These are phyloP conservation scores for Sebastes baramenuke DNA, from an alignment of 2,797 vertebrate genomes.

Conservation along the genomic window DNA sequence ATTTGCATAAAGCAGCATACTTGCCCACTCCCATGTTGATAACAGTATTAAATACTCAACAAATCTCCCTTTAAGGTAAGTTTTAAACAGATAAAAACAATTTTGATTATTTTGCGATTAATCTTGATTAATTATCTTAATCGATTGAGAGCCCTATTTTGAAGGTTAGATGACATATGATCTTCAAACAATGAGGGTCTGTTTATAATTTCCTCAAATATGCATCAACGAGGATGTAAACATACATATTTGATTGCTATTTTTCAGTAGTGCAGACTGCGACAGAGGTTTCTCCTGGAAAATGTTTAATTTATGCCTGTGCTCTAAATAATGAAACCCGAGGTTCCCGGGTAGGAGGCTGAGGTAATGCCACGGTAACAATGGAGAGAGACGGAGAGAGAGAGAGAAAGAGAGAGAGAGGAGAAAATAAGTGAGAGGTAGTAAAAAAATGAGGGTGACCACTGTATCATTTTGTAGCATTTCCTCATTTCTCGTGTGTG, in stretches of 20 bases:
- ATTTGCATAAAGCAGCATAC: no score
- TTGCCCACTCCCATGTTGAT: no score
- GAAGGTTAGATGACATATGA: no score
- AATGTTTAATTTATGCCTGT: constrained; percentile 31
- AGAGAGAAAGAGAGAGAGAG: background rate
- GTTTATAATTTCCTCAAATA: constrained; percentile 1
- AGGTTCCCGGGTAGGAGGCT: constrained; percentile 4
- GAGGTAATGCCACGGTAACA: constrained; percentile 25
- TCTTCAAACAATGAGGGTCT: no score
- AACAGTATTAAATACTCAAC: no score
- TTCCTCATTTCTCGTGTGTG: background rate
- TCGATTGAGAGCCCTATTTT: no score
- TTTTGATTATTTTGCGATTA: no score
- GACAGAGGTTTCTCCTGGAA: constrained; percentile 21
- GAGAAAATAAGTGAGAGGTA: background rate
- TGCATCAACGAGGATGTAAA: constrained; percentile 11
- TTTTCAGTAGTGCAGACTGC: constrained; percentile 10
- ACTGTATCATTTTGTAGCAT: background rate
- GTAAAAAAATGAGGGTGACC: background rate
- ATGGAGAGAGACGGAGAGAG: background rate
- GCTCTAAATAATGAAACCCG: constrained; percentile 42
- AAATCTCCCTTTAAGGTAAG: no score
- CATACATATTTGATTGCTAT: constrained; percentile 33
- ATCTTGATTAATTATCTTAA: no score
- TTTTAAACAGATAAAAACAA: no score